Evolutionary conservation across 2,888 invertebrate genomes (phyloP).

Genomic region (Cheilosia grossa): DNA sequence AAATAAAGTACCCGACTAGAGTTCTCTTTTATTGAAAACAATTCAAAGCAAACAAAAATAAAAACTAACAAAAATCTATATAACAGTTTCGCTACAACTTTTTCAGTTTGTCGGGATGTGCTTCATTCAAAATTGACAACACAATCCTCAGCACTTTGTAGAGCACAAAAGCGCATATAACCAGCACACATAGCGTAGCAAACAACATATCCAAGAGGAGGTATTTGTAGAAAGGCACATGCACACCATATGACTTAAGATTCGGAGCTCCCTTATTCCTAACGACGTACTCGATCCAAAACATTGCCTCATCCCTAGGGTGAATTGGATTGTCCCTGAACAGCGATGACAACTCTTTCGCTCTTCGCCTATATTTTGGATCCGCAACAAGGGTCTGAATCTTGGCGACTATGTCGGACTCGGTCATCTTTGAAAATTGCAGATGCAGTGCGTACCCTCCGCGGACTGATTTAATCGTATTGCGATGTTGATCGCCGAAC

Average conservation of each 20-base stretch:
- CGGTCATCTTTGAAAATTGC: slow-evolving; percentile 80
- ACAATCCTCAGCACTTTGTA: slow-evolving; percentile 23
- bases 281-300: slow-evolving; percentile 86
- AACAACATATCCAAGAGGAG: slow-evolving; percentile 84
- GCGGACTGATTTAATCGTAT: slow-evolving; percentile 81
- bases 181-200: slow-evolving; percentile 79
- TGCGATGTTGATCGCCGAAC: slow-evolving; percentile 83
- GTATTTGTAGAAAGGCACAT: slow-evolving; percentile 83
- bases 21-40: neutral
- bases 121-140: neutral
- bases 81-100: neutral
- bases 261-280: slow-evolving; percentile 82
- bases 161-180: slow-evolving; percentile 4
- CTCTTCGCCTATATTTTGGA: slow-evolving; percentile 81
- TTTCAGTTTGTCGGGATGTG: slow-evolving; percentile 26
- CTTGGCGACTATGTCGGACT: slow-evolving; percentile 79
- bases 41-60: neutral
- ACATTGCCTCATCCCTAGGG: slow-evolving; percentile 85
- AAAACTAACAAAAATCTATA: neutral
- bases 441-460: slow-evolving; percentile 82
- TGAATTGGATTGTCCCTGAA: slow-evolving; percentile 85
- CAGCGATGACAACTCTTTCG: slow-evolving; percentile 83
- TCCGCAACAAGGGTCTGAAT: slow-evolving; percentile 81
- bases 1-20: neutral
- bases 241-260: slow-evolving; percentile 82